These are phyloP conservation scores for Philereme vetulata DNA, from an alignment of 2,888 invertebrate species.

Conservation along the genomic window DNA sequence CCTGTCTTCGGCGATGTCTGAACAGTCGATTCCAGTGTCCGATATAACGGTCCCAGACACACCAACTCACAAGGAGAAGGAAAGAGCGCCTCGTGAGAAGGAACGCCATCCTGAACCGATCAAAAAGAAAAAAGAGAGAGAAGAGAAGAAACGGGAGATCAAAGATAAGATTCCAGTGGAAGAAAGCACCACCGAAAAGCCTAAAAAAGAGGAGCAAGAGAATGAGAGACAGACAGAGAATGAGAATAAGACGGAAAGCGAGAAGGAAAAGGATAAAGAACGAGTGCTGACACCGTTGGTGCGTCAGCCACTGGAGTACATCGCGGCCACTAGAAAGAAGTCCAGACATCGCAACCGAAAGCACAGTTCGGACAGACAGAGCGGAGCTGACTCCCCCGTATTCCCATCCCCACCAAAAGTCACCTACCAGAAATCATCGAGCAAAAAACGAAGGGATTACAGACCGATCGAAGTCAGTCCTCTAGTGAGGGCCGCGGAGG, in stretches of 20 bases:
- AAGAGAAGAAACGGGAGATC: constrained; percentile 50
- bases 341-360: constrained; percentile 86
- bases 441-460: constrained; percentile 84
- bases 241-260: constrained; percentile 42
- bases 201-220: constrained; percentile 56
- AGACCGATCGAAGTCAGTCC: constrained; percentile 82
- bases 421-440: constrained; percentile 82
- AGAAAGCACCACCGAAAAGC: constrained; percentile 57
- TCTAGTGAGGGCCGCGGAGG: constrained; percentile 66
- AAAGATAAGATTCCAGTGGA: constrained; percentile 69
- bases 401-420: constrained; percentile 88
- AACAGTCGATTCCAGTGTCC: constrained; percentile 87
- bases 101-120: constrained; percentile 55
- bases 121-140: constrained; percentile 65
- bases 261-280: constrained; percentile 68
- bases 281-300: constrained; percentile 86
- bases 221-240: constrained; percentile 40
- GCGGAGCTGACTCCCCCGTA: constrained; percentile 86
- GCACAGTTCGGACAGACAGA: constrained; percentile 85
- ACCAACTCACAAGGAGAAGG: constrained; percentile 84
- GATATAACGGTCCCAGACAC: constrained; percentile 85
- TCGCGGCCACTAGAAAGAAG: constrained; percentile 89
- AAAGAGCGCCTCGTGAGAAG: constrained; percentile 46
- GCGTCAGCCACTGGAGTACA: constrained; percentile 89
- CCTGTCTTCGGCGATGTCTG: constrained; percentile 89